Evolutionary conservation across 2,797 vertebrate genomes (phyloP), one percentile per base, ranked within the genome.

Genomic region (Melanotaenia maccullochi): DNA sequence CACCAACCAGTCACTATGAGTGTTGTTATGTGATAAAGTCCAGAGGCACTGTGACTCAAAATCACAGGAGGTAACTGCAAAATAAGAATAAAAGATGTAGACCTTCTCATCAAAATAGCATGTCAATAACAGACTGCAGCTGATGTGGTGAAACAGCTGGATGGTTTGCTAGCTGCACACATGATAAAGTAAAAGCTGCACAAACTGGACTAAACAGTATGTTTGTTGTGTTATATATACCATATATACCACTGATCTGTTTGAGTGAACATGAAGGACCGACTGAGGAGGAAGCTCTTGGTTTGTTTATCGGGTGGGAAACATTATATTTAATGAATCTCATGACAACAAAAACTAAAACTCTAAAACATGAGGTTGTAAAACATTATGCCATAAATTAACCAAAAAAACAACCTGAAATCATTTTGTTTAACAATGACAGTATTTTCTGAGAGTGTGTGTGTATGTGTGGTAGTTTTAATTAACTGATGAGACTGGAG

Each of bases 11-110:
- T 96, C 96, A 0, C 91, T 93, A 60, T 86, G 93, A 76, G 83
- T 78, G 25, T 76, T 91, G 82, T 94, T 92, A 79, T 94, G 91
- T 71, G 96, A 97, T 0, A 90, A 87, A 57, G 87, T 92, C 97
- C 97, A 98, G 52, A 90, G 88, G 66, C 97, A 98, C 36, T 73
- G 84, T 33, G 94, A 93, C 74, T 96, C 95, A 51, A 96, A 94
- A 90, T 94, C 82, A 85, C 96, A 98, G 70, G 90, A 91, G 33
- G 76, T 77, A 78, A 89, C 95, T 97, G 90, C 12, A 73, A 85
- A 60, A 81, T 25, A 73, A 35, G 62, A 4, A 67, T 22, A 2
- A 40, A 28, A 62, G 32, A 68, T 54, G 4, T 33, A 4, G 11
- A 2, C 16, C 36, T 25, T 1, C 20, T 14, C n/a, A 3, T 18